These are phyloP conservation scores for Motacilla alba DNA, from an alignment of 2,113 vertebrate species.

Conservation along the genomic window DNA sequence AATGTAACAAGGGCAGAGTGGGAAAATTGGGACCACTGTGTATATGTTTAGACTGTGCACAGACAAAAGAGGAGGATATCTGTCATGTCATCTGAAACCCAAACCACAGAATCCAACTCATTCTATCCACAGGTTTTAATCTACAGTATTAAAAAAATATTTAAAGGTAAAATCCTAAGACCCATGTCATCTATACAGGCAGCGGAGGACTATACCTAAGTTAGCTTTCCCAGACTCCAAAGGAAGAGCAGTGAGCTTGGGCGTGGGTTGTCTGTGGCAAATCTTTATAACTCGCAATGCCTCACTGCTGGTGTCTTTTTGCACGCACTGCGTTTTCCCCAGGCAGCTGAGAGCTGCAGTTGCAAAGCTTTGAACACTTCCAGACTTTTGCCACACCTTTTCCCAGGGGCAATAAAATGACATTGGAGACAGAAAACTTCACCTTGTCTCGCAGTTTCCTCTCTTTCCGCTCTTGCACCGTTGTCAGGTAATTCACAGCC, in stretches of 20 bases:
- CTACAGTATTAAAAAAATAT: neutral
- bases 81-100: neutral
- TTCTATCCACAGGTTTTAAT: neutral
- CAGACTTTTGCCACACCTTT: neutral
- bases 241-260: neutral
- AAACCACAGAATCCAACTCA: neutral
- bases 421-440: neutral
- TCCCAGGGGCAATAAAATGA: neutral
- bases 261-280: neutral
- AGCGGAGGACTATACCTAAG: neutral
- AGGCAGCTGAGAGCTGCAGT: neutral
- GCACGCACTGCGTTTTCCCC: fast-evolving
- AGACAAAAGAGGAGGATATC: neutral
- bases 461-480: constrained; percentile 86
- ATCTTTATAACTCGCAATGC: fast-evolving
- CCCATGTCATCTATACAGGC: neutral
- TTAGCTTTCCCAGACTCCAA: neutral
- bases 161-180: neutral
- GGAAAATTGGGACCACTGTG: neutral
- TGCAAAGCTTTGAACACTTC: neutral
- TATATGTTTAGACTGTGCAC: neutral
- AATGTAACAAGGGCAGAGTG: neutral
- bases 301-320: neutral
- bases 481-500: constrained; percentile 92
- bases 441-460: constrained; percentile 84